Base-by-base conservation (phyloP, 2,797 vertebrate species). In the Trachurus trachurus region DNA sequence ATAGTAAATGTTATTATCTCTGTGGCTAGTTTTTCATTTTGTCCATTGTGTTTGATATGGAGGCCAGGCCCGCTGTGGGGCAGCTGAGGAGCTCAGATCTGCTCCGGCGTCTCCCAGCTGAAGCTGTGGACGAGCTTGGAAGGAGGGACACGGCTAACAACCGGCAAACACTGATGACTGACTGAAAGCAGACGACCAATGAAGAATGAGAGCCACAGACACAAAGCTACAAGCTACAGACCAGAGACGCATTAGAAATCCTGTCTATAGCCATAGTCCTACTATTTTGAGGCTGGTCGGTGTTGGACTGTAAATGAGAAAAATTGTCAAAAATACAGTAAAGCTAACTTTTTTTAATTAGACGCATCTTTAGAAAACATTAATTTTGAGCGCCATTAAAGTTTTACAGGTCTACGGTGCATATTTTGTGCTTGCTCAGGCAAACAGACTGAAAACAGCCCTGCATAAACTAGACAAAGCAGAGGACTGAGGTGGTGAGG, bases 1-100 rank as follows among this genome's bases (percentile, higher is more conserved):
- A 87, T 85, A 82, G 83, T 83, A 89, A 88, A 89, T 91, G 78
- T 81, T 56, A 80, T 89, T 89, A 89, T 88, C 72, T 85, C 66
- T 53, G 22, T n/a, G 26, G 62, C 74, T 80, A 52, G 31, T 76
- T 83, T 76, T 85, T 84, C 70, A 81, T 86, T 82, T 82, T 68
- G 74, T 64, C 58, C 64, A 15, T 29, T 69, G 56, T 68, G 72
- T 73, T 86, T 73, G 63, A 72, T 77, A 76, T 82, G 62, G 62
- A 57, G 39, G 31, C 19, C 71, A 53, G 73, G 73, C 49, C 76
- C 57, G 77, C 67, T 69, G 7, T 34, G 9, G 58, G 58, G 58
- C 67, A 34, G 44, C 52, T 2, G 56, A 54, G 52, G 54, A 52
- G 17, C 56, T 44, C 7, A 3, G 15, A 22, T 65, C 9, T 34